Percentiles rank a stretch among this genome's conserved stretches.
phyloP scores from a whole-genome alignment of 2,797 vertebrate genomes.

The Discoglossus pictus region DNA sequence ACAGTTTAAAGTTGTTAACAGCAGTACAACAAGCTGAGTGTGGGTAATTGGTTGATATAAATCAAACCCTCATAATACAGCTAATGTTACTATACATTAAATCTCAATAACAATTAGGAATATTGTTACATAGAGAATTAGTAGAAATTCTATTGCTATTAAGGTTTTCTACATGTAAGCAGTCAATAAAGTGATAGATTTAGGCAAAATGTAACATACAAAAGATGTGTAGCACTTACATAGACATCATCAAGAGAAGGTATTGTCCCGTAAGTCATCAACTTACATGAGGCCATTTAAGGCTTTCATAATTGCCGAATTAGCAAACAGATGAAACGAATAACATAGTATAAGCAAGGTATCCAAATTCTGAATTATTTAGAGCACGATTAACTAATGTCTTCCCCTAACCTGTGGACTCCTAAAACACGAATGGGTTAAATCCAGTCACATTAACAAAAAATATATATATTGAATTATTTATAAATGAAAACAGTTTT shows the following conservation, averaged over 20 bases:
- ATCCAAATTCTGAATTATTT: constrained; percentile 7
- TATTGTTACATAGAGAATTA: constrained; percentile 12
- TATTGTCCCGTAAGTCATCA: constrained; percentile 13
- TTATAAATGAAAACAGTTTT: too few relatives aligned
- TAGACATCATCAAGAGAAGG: not conserved
- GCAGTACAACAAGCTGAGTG: constrained; percentile 34
- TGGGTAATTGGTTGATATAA: constrained; percentile 42
- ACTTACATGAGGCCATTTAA: not conserved
- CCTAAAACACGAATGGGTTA: too few relatives aligned
- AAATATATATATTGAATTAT: too few relatives aligned
- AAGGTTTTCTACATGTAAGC: constrained; percentile 32
- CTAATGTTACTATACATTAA: constrained; percentile 44
- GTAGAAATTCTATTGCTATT: constrained; percentile 6
- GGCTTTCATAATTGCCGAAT: not conserved
- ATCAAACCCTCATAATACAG: constrained; percentile 29
- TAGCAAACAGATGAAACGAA: not conserved
- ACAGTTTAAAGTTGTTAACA: not conserved
- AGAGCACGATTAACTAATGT: not conserved
- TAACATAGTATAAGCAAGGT: constrained; percentile 2
- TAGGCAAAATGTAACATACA: not conserved
- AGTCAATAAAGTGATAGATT: not conserved
- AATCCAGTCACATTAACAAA: too few relatives aligned
- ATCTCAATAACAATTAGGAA: constrained; percentile 20
- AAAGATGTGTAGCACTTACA: not conserved
- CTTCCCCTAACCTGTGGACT: too few relatives aligned